Base-by-base conservation (phyloP, 64 coral and sea anemone genomes). In the Porites lutea region DNA sequence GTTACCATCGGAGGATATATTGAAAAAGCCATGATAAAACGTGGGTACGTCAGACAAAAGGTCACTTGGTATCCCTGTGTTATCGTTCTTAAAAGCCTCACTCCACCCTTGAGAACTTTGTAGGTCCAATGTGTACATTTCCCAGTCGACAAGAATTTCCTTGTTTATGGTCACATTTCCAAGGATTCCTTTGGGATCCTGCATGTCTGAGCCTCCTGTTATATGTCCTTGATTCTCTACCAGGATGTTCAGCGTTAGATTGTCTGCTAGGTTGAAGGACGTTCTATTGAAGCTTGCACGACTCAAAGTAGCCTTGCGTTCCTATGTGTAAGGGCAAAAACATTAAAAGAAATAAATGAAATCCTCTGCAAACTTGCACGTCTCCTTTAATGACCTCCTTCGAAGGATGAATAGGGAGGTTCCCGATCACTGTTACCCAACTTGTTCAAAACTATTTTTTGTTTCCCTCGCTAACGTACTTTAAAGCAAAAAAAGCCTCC, bases 131-230 rank as follows among this genome's bases (percentile, higher is more conserved):
- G 88, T 76, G 51, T 90, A 90, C 64, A 90, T 90, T 90, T 90
- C 77, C 88, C 88, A 90, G 14, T 66, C 71, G 6, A 45, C 18
- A 3, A 90, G 51, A 4, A 45, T 11, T 4, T 80, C 65, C 45
- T 71, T 71, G 27, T 90, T 70, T 16, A 90, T 90, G 45, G 88
- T 90, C 9, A 90, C 88, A 90, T 90, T 90, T 20, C 88, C 88
- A 90, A 90, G 37, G 67, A 90, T 79, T 55, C 88, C 88, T 54
- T 90, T 90, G 0, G 77, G 77, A 49, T 90, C 88, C 48, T 69
- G 48, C 77, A 90, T 82, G 48, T 80, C 58, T 21, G 88, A 71
- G 16, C 77, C 77, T 71, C 22, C 48, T 7, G 59, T 69, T 37
- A 81, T 69, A 23, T 82, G 64, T 13, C 88, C 88, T 52, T 69